Conservation (phyloP, 2,888 invertebrate species). For the Drosophila differens region DNA sequence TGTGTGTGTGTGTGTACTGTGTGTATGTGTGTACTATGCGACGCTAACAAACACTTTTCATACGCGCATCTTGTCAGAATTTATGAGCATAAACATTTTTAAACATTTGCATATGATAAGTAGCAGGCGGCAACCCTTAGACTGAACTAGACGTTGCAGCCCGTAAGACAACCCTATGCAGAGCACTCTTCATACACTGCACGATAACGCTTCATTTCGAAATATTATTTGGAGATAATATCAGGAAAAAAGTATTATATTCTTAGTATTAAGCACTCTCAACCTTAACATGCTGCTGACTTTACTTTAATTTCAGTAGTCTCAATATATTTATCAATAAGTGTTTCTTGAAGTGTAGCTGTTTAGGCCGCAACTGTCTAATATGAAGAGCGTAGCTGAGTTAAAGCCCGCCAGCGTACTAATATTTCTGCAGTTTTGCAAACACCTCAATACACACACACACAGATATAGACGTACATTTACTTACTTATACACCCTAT, state of each 20-base stretch:
- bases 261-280: not conserved
- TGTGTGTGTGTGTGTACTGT: not conserved
- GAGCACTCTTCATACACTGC: not conserved
- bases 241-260: not conserved
- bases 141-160: not conserved
- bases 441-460: slow-evolving; percentile 44
- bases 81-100: slow-evolving; percentile 61
- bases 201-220: not conserved
- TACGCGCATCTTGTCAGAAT: slow-evolving; percentile 45
- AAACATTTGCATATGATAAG: slow-evolving; percentile 73
- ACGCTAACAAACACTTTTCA: slow-evolving; percentile 41
- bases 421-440: slow-evolving; percentile 61
- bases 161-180: not conserved
- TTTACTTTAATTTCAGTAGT: not conserved
- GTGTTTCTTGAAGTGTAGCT: not conserved
- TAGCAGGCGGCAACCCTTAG: slow-evolving; percentile 34
- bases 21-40: not conserved
- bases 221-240: not conserved
- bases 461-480: slow-evolving; percentile 10
- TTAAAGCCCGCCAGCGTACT: slow-evolving; percentile 47
- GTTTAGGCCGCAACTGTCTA: slow-evolving; percentile 21
- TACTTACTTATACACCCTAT: slow-evolving; percentile 56
- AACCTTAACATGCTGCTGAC: not conserved
- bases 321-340: too few species aligned
- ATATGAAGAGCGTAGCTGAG: slow-evolving; percentile 26